These are phyloP conservation scores for Ceratoteleas bidentatus DNA, from an alignment of 1,140 invertebrate species.

Conservation along the genomic window DNA sequence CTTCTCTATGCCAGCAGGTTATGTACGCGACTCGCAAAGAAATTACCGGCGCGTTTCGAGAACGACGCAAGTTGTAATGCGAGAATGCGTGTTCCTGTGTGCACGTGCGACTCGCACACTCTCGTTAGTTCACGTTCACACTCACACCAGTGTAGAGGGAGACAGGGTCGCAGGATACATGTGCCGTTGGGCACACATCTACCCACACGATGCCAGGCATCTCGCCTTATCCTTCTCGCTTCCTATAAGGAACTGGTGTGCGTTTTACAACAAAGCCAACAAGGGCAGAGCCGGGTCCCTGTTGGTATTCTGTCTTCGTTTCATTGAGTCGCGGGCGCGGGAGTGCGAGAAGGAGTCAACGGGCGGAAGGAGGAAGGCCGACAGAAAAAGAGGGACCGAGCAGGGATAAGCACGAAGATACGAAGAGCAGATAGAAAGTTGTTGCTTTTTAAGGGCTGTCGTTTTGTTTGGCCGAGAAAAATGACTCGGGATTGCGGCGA, in stretches of 20 bases:
- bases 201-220: conserved; percentile 32
- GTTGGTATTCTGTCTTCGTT: conserved; percentile 37
- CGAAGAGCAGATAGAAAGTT: conserved; percentile 10
- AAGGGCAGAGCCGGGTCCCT: conserved; percentile 42
- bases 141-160: neutral
- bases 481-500: conserved; percentile 7
- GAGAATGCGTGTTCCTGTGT: conserved; percentile 39
- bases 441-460: conserved; percentile 3
- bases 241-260: conserved; percentile 45
- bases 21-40: conserved; percentile 60
- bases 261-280: conserved; percentile 44
- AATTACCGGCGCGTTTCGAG: conserved; percentile 52
- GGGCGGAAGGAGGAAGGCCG: conserved; percentile 27
- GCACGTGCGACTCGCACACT: conserved; percentile 26
- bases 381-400: neutral
- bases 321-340: conserved; percentile 9
- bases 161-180: neutral
- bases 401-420: conserved; percentile 1
- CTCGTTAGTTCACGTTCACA: neutral
- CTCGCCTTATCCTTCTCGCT: conserved; percentile 12
- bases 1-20: conserved; percentile 65
- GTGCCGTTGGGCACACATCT: neutral
- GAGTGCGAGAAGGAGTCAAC: conserved; percentile 17
- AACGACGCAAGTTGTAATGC: conserved; percentile 49
- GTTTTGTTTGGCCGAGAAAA: conserved; percentile 15